These are phyloP conservation scores for Drosophila neonasuta DNA, from an alignment of 2,888 invertebrate genomes.

Conservation along the genomic window DNA sequence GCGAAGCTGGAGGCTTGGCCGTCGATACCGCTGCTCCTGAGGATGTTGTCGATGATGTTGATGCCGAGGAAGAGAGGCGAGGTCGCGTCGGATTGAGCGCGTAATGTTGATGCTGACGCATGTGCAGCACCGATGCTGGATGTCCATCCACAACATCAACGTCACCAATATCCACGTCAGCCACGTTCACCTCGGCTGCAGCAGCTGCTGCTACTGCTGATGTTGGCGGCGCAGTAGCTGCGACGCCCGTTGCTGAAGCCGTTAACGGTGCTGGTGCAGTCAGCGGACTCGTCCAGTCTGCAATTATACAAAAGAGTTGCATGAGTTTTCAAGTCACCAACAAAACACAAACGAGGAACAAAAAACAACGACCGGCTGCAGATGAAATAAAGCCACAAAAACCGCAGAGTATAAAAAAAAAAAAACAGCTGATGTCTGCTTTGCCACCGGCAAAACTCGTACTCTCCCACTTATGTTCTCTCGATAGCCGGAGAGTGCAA, in stretches of 20 bases:
- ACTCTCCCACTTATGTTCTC: constrained; percentile 20
- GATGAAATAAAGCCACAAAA: constrained; percentile 30
- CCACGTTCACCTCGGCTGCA: constrained; percentile 38
- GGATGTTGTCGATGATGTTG: constrained; percentile 16
- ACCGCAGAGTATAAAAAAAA: constrained; percentile 28
- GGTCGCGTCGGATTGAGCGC: constrained; percentile 62
- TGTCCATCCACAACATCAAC: constrained; percentile 79
- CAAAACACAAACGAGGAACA: not conserved
- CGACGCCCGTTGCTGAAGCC: constrained; percentile 38
- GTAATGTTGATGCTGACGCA: constrained; percentile 79
- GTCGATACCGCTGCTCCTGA: constrained; percentile 34
- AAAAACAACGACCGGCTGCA: constrained; percentile 41
- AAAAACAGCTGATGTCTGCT: constrained; percentile 71
- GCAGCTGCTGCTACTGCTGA: constrained; percentile 19
- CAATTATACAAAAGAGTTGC: constrained; percentile 31
- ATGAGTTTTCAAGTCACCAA: constrained; percentile 27
- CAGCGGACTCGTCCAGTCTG: constrained; percentile 82
- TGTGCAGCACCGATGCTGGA: constrained; percentile 73
- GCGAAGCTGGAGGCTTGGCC: constrained; percentile 41
- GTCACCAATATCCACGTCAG: constrained; percentile 37
- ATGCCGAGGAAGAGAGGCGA: constrained; percentile 51
- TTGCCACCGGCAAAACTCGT: constrained; percentile 50
- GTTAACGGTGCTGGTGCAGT: constrained; percentile 75
- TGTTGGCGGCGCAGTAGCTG: constrained; percentile 29
- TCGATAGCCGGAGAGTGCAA: not conserved